These are phyloP conservation scores for Australoheros facetus DNA, from an alignment of 2,797 vertebrate species.

Conservation along the genomic window DNA sequence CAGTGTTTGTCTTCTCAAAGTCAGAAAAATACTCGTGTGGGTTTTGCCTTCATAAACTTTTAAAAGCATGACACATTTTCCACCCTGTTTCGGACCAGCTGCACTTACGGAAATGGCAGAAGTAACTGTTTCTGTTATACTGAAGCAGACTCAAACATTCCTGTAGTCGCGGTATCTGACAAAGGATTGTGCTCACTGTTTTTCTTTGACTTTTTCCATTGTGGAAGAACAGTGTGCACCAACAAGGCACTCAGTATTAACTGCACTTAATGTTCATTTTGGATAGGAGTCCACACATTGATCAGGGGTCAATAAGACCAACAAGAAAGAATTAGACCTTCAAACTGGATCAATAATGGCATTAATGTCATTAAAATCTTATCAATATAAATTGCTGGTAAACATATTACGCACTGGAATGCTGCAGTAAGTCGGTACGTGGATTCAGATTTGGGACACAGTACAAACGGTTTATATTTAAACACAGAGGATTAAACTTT, in stretches of 20 bases:
- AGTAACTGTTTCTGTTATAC: background rate
- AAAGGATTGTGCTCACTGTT: background rate
- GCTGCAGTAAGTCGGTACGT: background rate
- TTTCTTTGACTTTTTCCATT: background rate
- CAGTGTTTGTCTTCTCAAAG: background rate
- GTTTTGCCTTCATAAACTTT: background rate
- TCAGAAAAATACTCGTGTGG: background rate
- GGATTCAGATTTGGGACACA: background rate
- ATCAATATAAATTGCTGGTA: background rate
- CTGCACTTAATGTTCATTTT: background rate
- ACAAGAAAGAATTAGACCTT: background rate
- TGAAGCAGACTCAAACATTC: conserved; percentile 2
- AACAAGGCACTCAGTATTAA: no score
- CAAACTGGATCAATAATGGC: background rate
- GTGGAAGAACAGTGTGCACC: background rate
- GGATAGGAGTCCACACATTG: background rate
- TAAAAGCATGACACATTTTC: conserved; percentile 24
- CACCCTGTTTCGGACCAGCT: background rate
- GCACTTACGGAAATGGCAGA: background rate
- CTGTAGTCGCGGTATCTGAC: background rate
- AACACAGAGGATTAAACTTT: background rate
- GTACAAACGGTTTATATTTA: background rate
- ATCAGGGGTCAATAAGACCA: background rate
- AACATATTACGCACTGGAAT: background rate
- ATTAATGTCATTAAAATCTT: background rate